These are phyloP conservation scores for Grammomys surdaster DNA, from an alignment of 2,113 vertebrate genomes.

Conservation along the genomic window DNA sequence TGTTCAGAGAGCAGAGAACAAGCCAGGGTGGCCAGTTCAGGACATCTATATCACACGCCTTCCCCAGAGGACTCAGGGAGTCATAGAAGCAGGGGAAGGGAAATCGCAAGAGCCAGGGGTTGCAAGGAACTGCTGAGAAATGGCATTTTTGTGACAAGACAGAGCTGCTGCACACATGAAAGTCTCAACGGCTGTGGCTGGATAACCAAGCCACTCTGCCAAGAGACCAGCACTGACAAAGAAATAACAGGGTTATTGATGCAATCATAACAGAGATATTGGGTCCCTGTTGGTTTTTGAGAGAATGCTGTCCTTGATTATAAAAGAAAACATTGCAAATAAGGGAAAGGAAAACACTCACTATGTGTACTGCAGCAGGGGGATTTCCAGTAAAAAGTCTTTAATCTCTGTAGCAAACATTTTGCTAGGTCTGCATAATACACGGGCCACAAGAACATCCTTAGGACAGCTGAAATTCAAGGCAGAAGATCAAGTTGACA, in stretches of 20 bases:
- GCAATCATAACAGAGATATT: neutral
- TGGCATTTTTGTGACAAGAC: neutral
- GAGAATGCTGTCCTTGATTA: neutral
- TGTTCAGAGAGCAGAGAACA: neutral
- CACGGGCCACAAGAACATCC: slow-evolving; percentile 44
- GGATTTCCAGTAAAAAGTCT: neutral
- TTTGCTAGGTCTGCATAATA: slow-evolving; percentile 76
- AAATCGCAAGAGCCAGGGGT: neutral
- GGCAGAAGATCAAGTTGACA: slow-evolving; percentile 76
- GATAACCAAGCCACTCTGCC: neutral
- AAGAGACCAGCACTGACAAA: neutral
- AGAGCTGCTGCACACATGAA: neutral
- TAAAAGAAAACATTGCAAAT: neutral
- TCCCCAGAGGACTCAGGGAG: neutral
- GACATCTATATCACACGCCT: neutral
- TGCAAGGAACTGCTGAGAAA: neutral
- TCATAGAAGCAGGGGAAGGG: neutral
- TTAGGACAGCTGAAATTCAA: slow-evolving; percentile 47
- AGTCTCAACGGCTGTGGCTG: neutral
- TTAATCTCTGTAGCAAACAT: slow-evolving; percentile 46
- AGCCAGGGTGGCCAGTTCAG: neutral
- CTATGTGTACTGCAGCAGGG: neutral
- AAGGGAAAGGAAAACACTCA: neutral
- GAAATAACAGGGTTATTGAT: neutral
- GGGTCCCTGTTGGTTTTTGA: neutral